A percentile compares a stretch with the other conserved stretches of the same genome.
These are phyloP conservation scores for Julus scanicus DNA, from an alignment of 2,888 invertebrate genomes.

Conservation along the genomic window DNA sequence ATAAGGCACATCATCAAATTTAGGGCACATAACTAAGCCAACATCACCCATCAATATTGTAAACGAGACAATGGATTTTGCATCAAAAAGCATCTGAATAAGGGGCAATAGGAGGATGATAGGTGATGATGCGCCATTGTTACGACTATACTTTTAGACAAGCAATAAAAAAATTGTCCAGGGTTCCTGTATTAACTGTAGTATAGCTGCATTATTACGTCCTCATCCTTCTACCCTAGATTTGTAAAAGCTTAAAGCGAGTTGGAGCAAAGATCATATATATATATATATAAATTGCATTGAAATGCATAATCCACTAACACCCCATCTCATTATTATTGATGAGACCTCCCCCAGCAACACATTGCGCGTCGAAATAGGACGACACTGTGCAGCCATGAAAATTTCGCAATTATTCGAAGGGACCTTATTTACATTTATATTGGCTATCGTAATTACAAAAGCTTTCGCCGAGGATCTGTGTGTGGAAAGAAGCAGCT, in stretches of 20 bases:
- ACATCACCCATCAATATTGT: no score
- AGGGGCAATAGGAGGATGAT: not conserved
- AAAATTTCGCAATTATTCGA: slow-evolving; percentile 51
- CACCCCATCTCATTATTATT: slow-evolving; percentile 47
- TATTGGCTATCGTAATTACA: slow-evolving; percentile 55
- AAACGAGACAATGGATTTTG: no score
- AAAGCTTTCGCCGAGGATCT: slow-evolving; percentile 51
- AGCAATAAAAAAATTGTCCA: slow-evolving; percentile 2
- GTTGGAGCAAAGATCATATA: slow-evolving; percentile 21
- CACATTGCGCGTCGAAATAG: slow-evolving; percentile 29
- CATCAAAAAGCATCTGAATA: not conserved
- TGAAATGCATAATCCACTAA: slow-evolving; percentile 47
- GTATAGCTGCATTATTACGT: not conserved
- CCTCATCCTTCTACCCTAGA: not conserved
- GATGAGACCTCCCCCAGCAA: slow-evolving; percentile 43
- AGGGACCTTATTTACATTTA: slow-evolving; percentile 55
- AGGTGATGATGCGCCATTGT: not conserved
- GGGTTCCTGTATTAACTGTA: not conserved
- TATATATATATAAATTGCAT: slow-evolving; percentile 38
- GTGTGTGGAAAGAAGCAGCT: not conserved
- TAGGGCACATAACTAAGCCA: no score
- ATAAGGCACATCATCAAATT: no score
- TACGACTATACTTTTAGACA: not conserved
- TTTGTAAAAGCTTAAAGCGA: slow-evolving; percentile 43
- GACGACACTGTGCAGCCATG: slow-evolving; percentile 48